Evolutionary conservation across 2,888 invertebrate species (phyloP).

Genomic region (Microdon myrmicae): DNA sequence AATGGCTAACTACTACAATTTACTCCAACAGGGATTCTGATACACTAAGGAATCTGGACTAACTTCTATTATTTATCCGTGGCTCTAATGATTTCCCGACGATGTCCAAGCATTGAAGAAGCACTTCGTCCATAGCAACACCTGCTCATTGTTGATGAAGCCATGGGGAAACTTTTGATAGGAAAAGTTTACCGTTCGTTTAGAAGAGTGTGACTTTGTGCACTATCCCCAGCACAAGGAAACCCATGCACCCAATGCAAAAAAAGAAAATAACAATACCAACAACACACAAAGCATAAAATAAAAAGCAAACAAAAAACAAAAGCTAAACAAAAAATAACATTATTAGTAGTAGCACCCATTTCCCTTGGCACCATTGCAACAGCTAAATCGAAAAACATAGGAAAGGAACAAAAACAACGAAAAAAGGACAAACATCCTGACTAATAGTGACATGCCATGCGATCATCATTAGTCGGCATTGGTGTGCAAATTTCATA

Average conservation of each 20-base stretch:
- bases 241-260: conserved; percentile 9
- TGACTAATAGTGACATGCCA: conserved; percentile 48
- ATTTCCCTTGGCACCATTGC: too few relatives aligned
- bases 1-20: too few relatives aligned
- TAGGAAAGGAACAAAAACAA: conserved; percentile 11
- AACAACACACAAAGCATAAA: neutral
- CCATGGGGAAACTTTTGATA: conserved; percentile 38
- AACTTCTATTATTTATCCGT: too few relatives aligned
- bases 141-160: neutral
- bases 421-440: conserved; percentile 24
- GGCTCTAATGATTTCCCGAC: conserved; percentile 12
- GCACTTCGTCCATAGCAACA: conserved; percentile 10
- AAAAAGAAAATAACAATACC: too few relatives aligned
- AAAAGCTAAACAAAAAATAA: neutral
- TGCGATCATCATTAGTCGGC: conserved; percentile 44
- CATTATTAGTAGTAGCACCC: neutral
- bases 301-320: neutral
- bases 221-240: conserved; percentile 8
- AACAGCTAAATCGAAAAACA: neutral
- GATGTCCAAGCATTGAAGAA: conserved; percentile 3
- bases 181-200: conserved; percentile 31
- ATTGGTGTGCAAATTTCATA: conserved; percentile 30
- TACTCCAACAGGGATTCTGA: too few relatives aligned
- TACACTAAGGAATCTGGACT: too few relatives aligned
- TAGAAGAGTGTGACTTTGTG: conserved; percentile 2